Evolutionary conservation across 1,140 invertebrate species (phyloP), one percentile per base, ranked within the genome.

Genomic region (Drosophila nigrodunni): DNA sequence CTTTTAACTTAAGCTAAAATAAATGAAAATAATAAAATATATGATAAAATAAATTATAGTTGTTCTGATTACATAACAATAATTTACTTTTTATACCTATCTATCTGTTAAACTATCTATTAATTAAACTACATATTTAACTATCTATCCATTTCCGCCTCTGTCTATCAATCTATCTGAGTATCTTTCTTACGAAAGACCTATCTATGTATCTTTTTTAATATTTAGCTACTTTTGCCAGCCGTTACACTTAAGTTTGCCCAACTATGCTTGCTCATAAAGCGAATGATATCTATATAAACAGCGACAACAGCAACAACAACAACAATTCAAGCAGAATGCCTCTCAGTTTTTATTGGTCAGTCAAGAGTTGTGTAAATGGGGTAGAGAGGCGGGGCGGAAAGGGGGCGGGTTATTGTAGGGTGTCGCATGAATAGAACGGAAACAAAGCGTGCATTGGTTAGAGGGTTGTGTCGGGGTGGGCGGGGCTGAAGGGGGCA

Each of bases 391-490:
- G 54, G 25, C 8, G 44, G 37, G 25, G 35, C 9, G 9, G 18
- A 4, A 34, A n/a, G 7, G 11, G 47, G 43, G 18, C 43, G 72
- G 43, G 25, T 11, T 60, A n/a, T 43, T 39, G 72, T 39, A 74
- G 66, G 72, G 72, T 74, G 50, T 74, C 67, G 66, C 58, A 61
- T 74, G 35, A 58, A 70, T 74, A 35, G 57, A 82, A 71, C 34
- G 66, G 66, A 82, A 67, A 71, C 70, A 78, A 82, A 82, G 70
- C 57, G 62, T 65, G 43, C 55, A 41, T 55, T 55, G 35, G 41
- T 41, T 44, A 50, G 50, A 39, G 46, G 35, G 13, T 52, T 52
- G 10, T 4, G 18, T 1, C 15, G 11, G 44, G 44, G 9, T 21
- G n/a, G 15, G 61, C 8, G 37, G 37, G 25, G 25, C 25, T 30